A percentile compares a stretch with the other conserved stretches of the same genome.
These are phyloP conservation scores for Tenthredo notha DNA, from an alignment of 2,888 invertebrate genomes.

Conservation along the genomic window DNA sequence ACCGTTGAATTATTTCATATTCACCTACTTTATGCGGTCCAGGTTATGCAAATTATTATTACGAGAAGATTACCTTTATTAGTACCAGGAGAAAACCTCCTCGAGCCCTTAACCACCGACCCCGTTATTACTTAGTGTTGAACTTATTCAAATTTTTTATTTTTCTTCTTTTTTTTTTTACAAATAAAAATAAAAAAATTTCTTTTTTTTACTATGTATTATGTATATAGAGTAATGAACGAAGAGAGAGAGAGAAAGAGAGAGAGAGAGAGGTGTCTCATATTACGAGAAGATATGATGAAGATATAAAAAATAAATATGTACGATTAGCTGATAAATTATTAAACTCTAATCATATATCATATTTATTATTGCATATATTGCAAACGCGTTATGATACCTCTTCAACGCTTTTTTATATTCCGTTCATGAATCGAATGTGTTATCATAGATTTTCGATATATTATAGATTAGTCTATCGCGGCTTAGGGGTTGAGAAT, in stretches of 20 bases:
- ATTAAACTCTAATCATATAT: no score
- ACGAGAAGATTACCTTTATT: conserved; percentile 14
- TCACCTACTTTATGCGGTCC: not conserved
- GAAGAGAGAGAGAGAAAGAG: not conserved
- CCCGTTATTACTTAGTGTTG: not conserved
- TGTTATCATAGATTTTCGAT: not conserved
- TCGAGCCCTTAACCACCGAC: not conserved
- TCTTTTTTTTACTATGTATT: not conserved
- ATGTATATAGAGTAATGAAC: not conserved
- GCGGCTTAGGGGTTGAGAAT: not conserved
- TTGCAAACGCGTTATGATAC: no score
- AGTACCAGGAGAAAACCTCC: not conserved
- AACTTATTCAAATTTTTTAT: not conserved
- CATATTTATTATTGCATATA: no score
- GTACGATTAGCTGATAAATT: no score
- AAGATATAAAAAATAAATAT: no score
- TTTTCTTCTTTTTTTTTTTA: not conserved
- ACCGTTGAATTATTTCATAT: conserved; percentile 7
- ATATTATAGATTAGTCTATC: not conserved
- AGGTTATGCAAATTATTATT: conserved; percentile 15
- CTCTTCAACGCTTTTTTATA: not conserved
- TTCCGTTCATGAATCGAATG: not conserved
- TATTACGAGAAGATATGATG: not conserved
- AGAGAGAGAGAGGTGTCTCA: not conserved
- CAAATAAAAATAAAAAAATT: not conserved